Evolutionary conservation across 2,113 vertebrate species (phyloP).

Genomic region (Burhinus bistriatus): DNA sequence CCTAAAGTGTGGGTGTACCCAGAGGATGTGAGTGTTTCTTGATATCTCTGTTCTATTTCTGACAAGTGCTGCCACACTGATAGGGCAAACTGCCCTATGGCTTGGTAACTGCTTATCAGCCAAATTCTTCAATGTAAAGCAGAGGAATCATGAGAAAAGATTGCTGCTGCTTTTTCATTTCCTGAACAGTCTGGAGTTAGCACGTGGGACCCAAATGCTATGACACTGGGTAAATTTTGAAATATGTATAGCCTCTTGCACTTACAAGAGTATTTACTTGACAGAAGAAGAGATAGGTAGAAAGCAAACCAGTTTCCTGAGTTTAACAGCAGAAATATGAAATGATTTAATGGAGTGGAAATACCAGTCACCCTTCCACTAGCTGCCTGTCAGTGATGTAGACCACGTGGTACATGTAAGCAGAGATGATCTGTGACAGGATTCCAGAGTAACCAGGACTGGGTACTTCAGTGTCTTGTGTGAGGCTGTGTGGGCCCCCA

Average conservation of each 20-base stretch:
- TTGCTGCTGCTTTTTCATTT: neutral
- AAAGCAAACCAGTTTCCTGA: neutral
- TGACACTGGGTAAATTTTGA: neutral
- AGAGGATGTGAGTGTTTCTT: neutral
- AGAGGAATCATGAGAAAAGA: neutral
- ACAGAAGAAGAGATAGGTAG: neutral
- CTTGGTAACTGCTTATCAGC: neutral
- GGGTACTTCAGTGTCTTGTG: neutral
- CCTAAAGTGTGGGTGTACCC: neutral
- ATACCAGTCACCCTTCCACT: neutral
- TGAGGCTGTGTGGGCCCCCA: neutral
- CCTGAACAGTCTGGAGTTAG: neutral
- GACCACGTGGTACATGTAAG: neutral
- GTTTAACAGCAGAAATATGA: neutral
- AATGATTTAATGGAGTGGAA: neutral
- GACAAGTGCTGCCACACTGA: neutral
- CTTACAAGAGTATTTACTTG: neutral
- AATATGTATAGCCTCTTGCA: neutral
- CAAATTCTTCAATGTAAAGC: neutral
- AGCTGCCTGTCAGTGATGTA: neutral
- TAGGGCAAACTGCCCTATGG: neutral
- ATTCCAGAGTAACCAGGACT: neutral
- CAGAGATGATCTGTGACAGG: neutral
- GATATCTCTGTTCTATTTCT: conserved; percentile 10
- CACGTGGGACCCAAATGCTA: neutral